Base-by-base conservation (phyloP, 1,140 invertebrate genomes). In the Hypsibius dujardini region DNA sequence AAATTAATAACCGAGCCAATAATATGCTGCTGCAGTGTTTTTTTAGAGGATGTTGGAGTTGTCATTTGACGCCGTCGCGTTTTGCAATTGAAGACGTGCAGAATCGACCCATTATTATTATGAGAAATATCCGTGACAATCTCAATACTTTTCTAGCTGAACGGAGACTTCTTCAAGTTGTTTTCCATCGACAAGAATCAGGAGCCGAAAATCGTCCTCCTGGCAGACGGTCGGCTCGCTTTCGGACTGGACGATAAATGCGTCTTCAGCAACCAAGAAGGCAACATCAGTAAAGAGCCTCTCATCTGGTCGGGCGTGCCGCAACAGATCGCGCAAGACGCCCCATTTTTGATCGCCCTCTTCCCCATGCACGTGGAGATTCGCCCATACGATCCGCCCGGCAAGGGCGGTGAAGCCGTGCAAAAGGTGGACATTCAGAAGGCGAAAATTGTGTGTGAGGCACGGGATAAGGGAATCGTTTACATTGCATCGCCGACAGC, bases 291-390 rank as follows among this genome's bases (percentile, higher is more conserved):
- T 75, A 86, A 84, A 75, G 85, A 84, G 81, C 84, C 84, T 70
- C 81, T 93, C 1, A 88, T 86, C 76, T 94, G 90, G 90, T 84
- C 84, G n/a, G 88, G 90, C 77, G 83, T 86, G 45, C 89, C 90
- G 15, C 12, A 67, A 12, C 62, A 67, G 62, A 78, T 84, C 73
- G 84, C 86, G 15, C 90, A 92, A 85, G 90, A 95, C 80, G 86
- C 89, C 76, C 93, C 93, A 28, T 96, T 90, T 80, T 80, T 92
- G 2, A 80, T 96, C 59, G 90, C 89, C 42, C 83, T 95, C 42
- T 81, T 92, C 28, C 83, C 86, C 62, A 89, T 90, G 74, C 84
- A 83, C 73, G 81, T 95, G 28, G 88, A 95, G 81, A 84, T 94
- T 46, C 85, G 88, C 73, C 89, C 89, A 7, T 67, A 67, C 62